Percentiles rank a stretch among this genome's conserved stretches.
Evolutionary conservation across 2,888 invertebrate species (phyloP).

Genomic region (Monoplex corrugatus): DNA sequence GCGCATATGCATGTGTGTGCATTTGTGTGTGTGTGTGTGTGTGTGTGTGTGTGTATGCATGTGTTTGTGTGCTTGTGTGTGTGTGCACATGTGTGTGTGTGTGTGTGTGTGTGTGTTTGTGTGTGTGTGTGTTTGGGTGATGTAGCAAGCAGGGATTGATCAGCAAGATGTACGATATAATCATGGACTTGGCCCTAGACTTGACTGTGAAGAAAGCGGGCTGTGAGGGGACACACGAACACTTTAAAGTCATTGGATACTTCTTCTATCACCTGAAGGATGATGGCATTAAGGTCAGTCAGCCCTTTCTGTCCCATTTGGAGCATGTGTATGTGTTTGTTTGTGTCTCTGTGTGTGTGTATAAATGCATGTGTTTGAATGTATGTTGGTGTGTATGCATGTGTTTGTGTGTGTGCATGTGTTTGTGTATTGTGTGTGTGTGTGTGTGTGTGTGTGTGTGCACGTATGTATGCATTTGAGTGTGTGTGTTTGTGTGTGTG

Average conservation of each 20-base stretch:
- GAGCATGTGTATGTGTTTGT: background rate
- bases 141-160: slow-evolving; percentile 48
- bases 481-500: no score
- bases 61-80: background rate
- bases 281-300: slow-evolving; percentile 34
- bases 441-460: no score
- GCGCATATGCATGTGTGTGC: no score
- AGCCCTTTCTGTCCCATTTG: background rate
- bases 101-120: background rate
- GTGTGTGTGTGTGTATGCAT: background rate
- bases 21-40: background rate
- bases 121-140: background rate
- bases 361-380: background rate
- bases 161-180: slow-evolving; percentile 51
- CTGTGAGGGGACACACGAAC: slow-evolving; percentile 37
- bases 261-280: slow-evolving; percentile 44
- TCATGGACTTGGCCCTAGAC: slow-evolving; percentile 53
- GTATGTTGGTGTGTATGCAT: background rate
- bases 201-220: slow-evolving; percentile 49
- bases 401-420: no score
- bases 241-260: slow-evolving; percentile 43
- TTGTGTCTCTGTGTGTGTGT: background rate
- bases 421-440: no score
- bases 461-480: no score
- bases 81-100: background rate